phyloP scores from a whole-genome alignment of 1,140 invertebrate species.

The Ostrea edulis region DNA sequence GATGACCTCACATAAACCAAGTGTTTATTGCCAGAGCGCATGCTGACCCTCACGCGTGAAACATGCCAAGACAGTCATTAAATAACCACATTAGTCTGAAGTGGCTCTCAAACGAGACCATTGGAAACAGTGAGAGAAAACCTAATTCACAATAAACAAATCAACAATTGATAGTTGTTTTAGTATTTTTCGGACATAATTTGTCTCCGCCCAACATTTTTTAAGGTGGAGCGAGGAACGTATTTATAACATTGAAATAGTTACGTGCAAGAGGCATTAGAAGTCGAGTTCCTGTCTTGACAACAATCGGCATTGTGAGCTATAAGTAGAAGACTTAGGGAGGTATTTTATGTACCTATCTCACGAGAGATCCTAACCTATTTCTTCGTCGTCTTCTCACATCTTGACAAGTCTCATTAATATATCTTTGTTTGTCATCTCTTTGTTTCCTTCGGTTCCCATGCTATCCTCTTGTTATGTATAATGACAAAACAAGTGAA shows the following conservation, averaged over 20 bases:
- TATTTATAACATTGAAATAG: neutral
- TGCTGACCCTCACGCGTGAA: neutral
- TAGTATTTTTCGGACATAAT: neutral
- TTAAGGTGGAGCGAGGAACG: neutral
- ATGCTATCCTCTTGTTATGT: neutral
- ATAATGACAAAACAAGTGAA: slow-evolving; percentile 4
- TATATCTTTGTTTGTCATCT: neutral
- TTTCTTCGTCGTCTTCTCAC: neutral
- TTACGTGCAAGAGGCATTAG: neutral
- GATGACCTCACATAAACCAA: slow-evolving; percentile 5
- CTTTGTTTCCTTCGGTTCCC: slow-evolving; percentile 9
- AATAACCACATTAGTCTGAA: neutral
- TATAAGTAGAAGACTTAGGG: neutral
- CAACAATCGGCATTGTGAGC: neutral
- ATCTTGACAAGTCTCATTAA: neutral
- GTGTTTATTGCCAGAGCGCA: neutral
- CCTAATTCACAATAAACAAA: neutral
- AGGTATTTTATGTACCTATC: slow-evolving; percentile 1
- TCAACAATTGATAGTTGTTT: too few relatives aligned
- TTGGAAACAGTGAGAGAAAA: neutral
- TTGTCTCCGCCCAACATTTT: neutral
- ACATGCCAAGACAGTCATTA: neutral
- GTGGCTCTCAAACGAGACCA: neutral
- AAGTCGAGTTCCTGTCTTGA: neutral
- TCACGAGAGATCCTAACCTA: neutral